Percentiles rank a stretch among this genome's conserved stretches.
Conservation (phyloP, 2,113 vertebrate genomes). For the Heterochromis multidens region DNA sequence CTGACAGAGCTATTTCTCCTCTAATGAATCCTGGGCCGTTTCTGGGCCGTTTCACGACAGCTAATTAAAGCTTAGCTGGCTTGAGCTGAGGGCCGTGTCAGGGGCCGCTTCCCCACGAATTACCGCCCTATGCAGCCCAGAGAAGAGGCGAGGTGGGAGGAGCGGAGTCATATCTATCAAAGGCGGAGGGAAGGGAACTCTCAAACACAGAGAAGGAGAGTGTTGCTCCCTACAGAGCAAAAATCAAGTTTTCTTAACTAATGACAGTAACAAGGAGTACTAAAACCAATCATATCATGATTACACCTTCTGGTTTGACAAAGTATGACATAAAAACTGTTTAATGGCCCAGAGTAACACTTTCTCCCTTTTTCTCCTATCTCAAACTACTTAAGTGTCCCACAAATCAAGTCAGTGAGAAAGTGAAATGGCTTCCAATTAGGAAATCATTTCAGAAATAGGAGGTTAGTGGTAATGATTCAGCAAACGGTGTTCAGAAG, state of each 20-base stretch:
- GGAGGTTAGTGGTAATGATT: conserved; percentile 35
- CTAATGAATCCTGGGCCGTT: conserved; percentile 74
- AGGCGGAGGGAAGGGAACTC: conserved; percentile 45
- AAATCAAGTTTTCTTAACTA: conserved; percentile 49
- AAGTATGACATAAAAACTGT: conserved; percentile 55
- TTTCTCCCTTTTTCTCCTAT: conserved; percentile 33
- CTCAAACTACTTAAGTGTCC: conserved; percentile 49
- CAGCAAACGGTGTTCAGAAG: conserved; percentile 18
- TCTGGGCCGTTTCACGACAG: conserved; percentile 75
- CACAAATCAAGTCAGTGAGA: conserved; percentile 55
- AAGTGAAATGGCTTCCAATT: conserved; percentile 50
- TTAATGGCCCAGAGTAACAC: conserved; percentile 48
- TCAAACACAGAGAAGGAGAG: conserved; percentile 11
- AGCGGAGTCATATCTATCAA: conserved; percentile 75
- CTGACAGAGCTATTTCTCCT: conserved; percentile 73
- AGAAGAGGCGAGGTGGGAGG: conserved; percentile 2
- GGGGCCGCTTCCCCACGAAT: conserved; percentile 62
- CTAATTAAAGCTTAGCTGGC: conserved; percentile 82
- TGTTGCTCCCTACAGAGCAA: neutral
- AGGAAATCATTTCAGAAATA: conserved; percentile 49
- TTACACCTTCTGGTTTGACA: conserved; percentile 57
- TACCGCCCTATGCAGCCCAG: conserved; percentile 41
- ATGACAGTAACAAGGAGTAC: conserved; percentile 57
- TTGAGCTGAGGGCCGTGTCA: conserved; percentile 71
- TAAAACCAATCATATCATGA: conserved; percentile 71